Evolutionary conservation across 2,797 vertebrate genomes (phyloP), one percentile per base, ranked within the genome.

Genomic region (Sebastes hubbsi): DNA sequence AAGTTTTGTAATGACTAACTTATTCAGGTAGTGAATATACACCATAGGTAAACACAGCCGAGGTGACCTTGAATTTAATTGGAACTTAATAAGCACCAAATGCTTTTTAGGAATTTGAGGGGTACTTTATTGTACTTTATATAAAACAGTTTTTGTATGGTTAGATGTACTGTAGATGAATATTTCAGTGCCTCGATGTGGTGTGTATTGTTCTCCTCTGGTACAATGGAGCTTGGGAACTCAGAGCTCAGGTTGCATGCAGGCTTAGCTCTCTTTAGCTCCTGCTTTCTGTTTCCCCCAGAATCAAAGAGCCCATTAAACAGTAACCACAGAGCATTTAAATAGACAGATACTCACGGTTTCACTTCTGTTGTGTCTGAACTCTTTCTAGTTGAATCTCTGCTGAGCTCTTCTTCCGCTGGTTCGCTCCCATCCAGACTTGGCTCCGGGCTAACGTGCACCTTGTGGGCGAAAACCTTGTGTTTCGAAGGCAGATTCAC

Each of bases 171-270:
- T 64, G 54, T 72, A 30, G 12, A 84, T 92, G 25, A 94, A 94
- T 92, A 91, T 94, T 94, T 94, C 75, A 92, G 88, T 73, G 64
- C 72, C 61, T 80, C 75, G 16, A 36, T 66, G 58, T 34, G 49
- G 79, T 65, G 64, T 73, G 67, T 71, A 91, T 94, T 95, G 92
- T 95, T 91, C 79, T 78, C 56, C 54, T 67, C 75, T 74, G 46
- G 73, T 68, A 92, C 83, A 94, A 92, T 91, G 83, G 81, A 73
- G 76, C 88, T 88, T 92, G 91, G 90, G 94, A 95, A 94, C 90
- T 63, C 60, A 54, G 69, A 89, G 92, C 88, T 96, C 94, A 89
- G 88, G 94, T 95, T 96, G 89, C 95, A 90, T 49, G 8, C 64
- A 73, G 46, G 60, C 77, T 77, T 75, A 69, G 59, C 70, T 81